phyloP scores from a whole-genome alignment of 1,140 invertebrate genomes.

The Drosophila azteca region DNA sequence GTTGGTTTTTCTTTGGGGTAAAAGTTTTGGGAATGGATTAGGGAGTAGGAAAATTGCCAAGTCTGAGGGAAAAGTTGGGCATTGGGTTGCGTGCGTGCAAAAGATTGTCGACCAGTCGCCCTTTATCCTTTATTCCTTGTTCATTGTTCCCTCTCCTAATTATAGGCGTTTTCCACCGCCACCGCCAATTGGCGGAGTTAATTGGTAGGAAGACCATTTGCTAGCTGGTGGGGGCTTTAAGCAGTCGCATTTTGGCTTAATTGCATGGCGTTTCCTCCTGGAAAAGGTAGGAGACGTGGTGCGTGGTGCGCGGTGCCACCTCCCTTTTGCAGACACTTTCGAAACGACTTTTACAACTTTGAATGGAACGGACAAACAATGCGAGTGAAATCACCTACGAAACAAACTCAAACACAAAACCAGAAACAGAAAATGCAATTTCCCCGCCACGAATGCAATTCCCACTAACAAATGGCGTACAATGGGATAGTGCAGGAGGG shows the following conservation, averaged over 20 bases:
- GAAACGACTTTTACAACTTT: constrained; percentile 38
- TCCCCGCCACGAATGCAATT: constrained; percentile 61
- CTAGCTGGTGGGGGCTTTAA: constrained; percentile 26
- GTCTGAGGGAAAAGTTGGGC: no score
- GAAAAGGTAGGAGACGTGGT: background rate
- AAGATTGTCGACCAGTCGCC: constrained; percentile 1
- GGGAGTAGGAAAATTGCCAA: no score
- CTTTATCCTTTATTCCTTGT: no score
- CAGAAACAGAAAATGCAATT: constrained; percentile 55
- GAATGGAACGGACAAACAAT: constrained; percentile 7
- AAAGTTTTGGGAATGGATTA: no score
- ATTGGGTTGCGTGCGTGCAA: constrained; percentile 35
- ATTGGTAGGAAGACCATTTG: constrained; percentile 41
- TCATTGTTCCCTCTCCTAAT: constrained; percentile 12
- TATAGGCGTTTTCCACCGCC: constrained; percentile 33
- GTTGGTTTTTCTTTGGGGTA: no score
- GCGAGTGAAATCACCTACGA: constrained; percentile 24
- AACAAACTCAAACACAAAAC: background rate
- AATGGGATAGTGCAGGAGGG: constrained; percentile 16
- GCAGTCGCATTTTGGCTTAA: constrained; percentile 59
- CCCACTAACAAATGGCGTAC: constrained; percentile 49
- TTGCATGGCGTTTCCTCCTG: constrained; percentile 18
- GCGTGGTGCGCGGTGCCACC: constrained; percentile 1
- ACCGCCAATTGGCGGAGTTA: constrained; percentile 62
- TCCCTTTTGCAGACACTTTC: constrained; percentile 5